These are phyloP conservation scores for Apostichopus californicus DNA, from an alignment of 35 echinoderm and acorn worm genomes.

Conservation along the genomic window DNA sequence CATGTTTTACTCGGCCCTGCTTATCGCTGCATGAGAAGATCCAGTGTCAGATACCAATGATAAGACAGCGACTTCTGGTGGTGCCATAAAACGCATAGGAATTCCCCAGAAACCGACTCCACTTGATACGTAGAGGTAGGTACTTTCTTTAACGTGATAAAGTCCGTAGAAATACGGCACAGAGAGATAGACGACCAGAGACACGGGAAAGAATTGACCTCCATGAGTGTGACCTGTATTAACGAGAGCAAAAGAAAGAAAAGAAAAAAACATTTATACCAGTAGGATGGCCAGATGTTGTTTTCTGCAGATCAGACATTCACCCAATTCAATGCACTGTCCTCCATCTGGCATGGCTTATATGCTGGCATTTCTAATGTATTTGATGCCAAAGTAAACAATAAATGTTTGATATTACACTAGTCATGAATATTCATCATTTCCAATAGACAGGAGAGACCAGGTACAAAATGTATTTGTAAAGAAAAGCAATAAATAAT, in stretches of 20 bases:
- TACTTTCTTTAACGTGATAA: slow-evolving; percentile 57
- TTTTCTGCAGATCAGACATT: no score
- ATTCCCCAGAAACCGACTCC: slow-evolving; percentile 76
- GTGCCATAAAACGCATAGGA: slow-evolving; percentile 69
- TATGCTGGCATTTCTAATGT: no score
- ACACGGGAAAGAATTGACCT: slow-evolving; percentile 78
- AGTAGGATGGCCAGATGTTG: not conserved
- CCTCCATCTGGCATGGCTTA: no score
- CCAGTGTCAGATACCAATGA: slow-evolving; percentile 44
- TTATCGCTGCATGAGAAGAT: not conserved
- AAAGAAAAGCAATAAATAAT: no score
- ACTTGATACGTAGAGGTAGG: slow-evolving; percentile 84
- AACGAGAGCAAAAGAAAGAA: slow-evolving; percentile 6
- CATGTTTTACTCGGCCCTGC: no score
- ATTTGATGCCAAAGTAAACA: no score
- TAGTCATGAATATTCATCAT: no score
- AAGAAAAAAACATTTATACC: not conserved
- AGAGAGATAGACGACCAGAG: slow-evolving; percentile 53
- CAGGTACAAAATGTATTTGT: no score
- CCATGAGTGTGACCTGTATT: slow-evolving; percentile 85
- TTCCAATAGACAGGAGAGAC: no score
- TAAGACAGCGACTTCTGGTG: slow-evolving; percentile 67
- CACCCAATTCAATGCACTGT: no score
- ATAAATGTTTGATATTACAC: no score
- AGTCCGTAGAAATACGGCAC: slow-evolving; percentile 72